phyloP scores from a whole-genome alignment of 2,888 invertebrate species.

The Ephialtes manifestator region DNA sequence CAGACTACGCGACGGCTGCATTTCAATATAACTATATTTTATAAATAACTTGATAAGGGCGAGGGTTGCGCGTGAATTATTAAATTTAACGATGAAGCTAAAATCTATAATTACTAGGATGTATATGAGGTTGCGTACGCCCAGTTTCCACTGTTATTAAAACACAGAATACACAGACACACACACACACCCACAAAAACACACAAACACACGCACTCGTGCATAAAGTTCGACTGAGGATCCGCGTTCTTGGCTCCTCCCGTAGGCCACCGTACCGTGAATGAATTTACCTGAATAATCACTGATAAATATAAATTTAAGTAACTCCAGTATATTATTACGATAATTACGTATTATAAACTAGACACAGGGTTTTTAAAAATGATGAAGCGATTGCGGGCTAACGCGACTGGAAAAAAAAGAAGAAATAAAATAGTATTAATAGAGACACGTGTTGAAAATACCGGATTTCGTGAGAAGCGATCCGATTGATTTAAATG shows the following conservation, averaged over 20 bases:
- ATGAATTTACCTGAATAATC: slow-evolving; percentile 46
- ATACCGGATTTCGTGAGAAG: slow-evolving; percentile 8
- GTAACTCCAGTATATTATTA: slow-evolving; percentile 44
- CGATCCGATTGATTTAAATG: slow-evolving; percentile 19
- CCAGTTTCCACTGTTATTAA: slow-evolving; percentile 48
- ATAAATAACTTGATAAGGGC: slow-evolving; percentile 80
- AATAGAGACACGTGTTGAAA: slow-evolving; percentile 33
- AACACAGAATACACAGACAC: slow-evolving; percentile 7
- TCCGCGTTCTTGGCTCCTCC: slow-evolving; percentile 51
- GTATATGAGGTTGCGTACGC: slow-evolving; percentile 39
- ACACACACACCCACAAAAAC: slow-evolving; percentile 24
- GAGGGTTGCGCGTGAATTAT: slow-evolving; percentile 75
- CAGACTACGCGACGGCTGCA: slow-evolving; percentile 81
- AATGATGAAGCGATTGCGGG: slow-evolving; percentile 36
- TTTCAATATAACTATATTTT: slow-evolving; percentile 83
- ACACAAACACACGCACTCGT: slow-evolving; percentile 29
- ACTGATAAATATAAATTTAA: slow-evolving; percentile 56
- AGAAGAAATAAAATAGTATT: slow-evolving; percentile 52
- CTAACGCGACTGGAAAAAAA: slow-evolving; percentile 36
- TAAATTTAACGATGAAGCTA: slow-evolving; percentile 70
- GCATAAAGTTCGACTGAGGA: slow-evolving; percentile 46
- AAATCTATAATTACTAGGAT: slow-evolving; percentile 65
- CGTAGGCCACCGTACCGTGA: slow-evolving; percentile 38
- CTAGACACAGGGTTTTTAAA: slow-evolving; percentile 72
- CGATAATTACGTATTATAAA: slow-evolving; percentile 67